These are phyloP conservation scores for Plagodis dolabraria DNA, from an alignment of 2,888 invertebrate genomes.

Conservation along the genomic window DNA sequence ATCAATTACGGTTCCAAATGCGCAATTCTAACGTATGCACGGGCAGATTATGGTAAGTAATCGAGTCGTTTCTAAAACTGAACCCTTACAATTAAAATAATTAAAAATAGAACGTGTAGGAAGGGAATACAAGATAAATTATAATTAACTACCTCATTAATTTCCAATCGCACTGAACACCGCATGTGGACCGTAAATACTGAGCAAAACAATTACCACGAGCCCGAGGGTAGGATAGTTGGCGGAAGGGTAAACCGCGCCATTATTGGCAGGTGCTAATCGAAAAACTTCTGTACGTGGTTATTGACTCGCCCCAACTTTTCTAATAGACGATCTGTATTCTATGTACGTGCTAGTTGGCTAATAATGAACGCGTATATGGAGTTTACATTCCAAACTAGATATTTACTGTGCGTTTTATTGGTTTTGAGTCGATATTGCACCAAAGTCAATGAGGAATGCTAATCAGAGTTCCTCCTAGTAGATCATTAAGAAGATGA, in stretches of 20 bases:
- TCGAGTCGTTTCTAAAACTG: no score
- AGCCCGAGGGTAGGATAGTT: slow-evolving; percentile 10
- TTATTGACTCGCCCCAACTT: slow-evolving; percentile 59
- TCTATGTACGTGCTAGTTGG: slow-evolving; percentile 22
- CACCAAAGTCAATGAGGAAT: no score
- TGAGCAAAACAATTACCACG: slow-evolving; percentile 21
- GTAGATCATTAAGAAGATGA: no score
- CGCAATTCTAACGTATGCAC: no score
- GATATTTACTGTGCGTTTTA: no score
- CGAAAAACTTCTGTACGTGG: slow-evolving; percentile 57
- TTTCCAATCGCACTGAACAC: slow-evolving; percentile 6
- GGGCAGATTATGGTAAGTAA: no score
- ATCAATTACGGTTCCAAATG: no score
- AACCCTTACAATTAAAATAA: background rate
- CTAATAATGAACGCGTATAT: background rate
- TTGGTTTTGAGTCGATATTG: no score
- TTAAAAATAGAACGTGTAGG: background rate
- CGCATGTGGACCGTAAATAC: slow-evolving; percentile 18
- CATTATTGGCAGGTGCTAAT: slow-evolving; percentile 61
- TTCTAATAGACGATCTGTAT: slow-evolving; percentile 48
- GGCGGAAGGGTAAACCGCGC: slow-evolving; percentile 46
- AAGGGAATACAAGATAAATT: background rate
- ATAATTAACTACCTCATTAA: slow-evolving; percentile 9
- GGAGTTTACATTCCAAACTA: no score
- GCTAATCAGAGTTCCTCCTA: no score